phyloP scores from a whole-genome alignment of 2,888 invertebrate species.

The Ormyrus thymus region DNA sequence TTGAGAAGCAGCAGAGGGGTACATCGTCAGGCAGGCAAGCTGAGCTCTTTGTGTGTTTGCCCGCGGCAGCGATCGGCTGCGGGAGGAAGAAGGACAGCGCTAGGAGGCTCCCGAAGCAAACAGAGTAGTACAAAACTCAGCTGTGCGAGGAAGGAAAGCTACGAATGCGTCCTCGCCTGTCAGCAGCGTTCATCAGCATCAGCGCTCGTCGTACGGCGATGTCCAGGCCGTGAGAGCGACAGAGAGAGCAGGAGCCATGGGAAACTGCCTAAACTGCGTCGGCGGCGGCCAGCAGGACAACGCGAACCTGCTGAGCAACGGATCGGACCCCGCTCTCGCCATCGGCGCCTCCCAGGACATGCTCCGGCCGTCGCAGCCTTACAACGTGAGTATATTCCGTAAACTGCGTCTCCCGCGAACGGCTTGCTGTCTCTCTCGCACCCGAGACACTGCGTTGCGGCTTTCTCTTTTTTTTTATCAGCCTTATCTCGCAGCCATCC shows the following conservation, averaged over 20 bases:
- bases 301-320: conserved; percentile 68
- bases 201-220: not conserved
- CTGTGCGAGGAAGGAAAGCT: not conserved
- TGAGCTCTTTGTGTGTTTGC: no score
- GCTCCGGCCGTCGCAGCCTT: conserved; percentile 77
- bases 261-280: conserved; percentile 82
- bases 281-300: conserved; percentile 71
- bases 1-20: no score
- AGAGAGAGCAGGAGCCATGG: conserved; percentile 75
- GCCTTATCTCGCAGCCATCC: no score
- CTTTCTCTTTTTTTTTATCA: not conserved
- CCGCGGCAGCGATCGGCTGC: no score
- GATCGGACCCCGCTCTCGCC: conserved; percentile 67
- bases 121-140: no score
- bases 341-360: conserved; percentile 75
- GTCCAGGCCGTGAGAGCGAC: not conserved
- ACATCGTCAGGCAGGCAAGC: no score
- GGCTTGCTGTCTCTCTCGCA: not conserved
- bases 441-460: not conserved
- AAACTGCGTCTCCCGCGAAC: no score
- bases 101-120: no score
- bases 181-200: not conserved
- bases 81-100: no score
- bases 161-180: conserved; percentile 8
- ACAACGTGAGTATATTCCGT: conserved; percentile 73